Evolutionary conservation across 2,797 vertebrate genomes (phyloP), one percentile per base, ranked within the genome.

Genomic region (Geotrypetes seraphini): DNA sequence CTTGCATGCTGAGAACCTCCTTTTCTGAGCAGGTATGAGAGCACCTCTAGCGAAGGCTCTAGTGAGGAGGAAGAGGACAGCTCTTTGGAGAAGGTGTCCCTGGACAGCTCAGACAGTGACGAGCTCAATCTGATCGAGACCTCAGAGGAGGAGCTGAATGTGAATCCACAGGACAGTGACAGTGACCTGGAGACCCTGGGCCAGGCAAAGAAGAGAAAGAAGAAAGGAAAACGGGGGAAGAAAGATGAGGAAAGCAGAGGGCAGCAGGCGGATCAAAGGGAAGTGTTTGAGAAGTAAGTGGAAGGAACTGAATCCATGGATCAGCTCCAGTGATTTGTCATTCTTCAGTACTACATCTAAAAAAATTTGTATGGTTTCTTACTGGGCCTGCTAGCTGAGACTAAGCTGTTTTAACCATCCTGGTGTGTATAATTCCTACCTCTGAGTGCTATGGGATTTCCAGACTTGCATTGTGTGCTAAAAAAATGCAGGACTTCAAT

Each of bases 21-120:
- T n/a, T n/a, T n/a, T n/a, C n/a, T n/a, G n/a, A n/a, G 17, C 62
- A 97, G 94, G 61, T 97, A 94, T 2, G 92, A 97, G 64, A 95
- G 88, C 34, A 92, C 89, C 0, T 95, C 92, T 25, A 97, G 92
- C 5, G 92, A 96, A 45, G 88, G 89, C 6, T 74, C 79, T 4
- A 67, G 67, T 1, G 76, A 76, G 3, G 78, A 72, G 0, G 81
- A 78, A 22, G 84, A 78, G 16, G 85, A 75, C 12, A 87, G 79
- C 38, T 81, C 80, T 4, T 83, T 82, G 0, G 79, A 71, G 41
- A 60, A 55, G 44, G 47, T 22, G 20, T 79, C 74, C 0, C 70
- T 72, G 0, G 75, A 87, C 63, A 89, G 86, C 65, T 85, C 81
- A 0, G 78, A 84, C 39, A 83, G 84, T 2, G 84, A 87, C 1